Base-by-base conservation (phyloP, 2,797 vertebrate genomes). In the Chanos chanos region DNA sequence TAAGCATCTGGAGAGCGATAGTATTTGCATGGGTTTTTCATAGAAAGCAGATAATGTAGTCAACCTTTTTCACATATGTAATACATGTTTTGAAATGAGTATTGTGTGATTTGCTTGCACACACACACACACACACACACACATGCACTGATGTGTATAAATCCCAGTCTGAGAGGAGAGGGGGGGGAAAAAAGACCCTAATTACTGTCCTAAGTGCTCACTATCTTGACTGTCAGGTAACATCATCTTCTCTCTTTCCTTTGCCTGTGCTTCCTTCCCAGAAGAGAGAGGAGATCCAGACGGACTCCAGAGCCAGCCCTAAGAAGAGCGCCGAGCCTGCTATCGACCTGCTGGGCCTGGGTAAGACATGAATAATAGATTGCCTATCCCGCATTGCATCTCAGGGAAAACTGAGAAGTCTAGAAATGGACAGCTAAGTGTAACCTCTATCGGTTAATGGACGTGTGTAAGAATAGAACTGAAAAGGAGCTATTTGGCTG, bases 291-390 rank as follows among this genome's bases (percentile, higher is more conserved):
- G 92, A 92, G 57, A 85, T 88, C 54, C 93, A 90, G 62, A 70
- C 81, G 27, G 94, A 98, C 52, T 70, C 84, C 73, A 91, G 87
- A 86, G 80, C 82, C 77, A 94, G 91, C 82, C 90, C 93, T 16
- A 94, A 92, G 83, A 94, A 90, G 73, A 78, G 78, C 67, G 65
- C 81, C 19, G 94, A 96, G 79, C 80, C 89, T 3, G 87, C 91
- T 25, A 87, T 96, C 75, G 95, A 99, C 85, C 91, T 99, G 66
- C 87, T 98, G 78, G 93, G 94, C 76, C 87, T 99, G 33, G 95
- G 96, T 99, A 90, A 96, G 94, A 83, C 80, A 52, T 61, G 24
- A 54, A 19, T 68, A 72, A 68, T 61, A 52, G 52, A 55, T 61
- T 31, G 8, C 55, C 27, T 37, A 21, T 60, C 15, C 4, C 28